These are phyloP conservation scores for Baronia brevicornis DNA, from an alignment of 2,888 invertebrate species.

Conservation along the genomic window DNA sequence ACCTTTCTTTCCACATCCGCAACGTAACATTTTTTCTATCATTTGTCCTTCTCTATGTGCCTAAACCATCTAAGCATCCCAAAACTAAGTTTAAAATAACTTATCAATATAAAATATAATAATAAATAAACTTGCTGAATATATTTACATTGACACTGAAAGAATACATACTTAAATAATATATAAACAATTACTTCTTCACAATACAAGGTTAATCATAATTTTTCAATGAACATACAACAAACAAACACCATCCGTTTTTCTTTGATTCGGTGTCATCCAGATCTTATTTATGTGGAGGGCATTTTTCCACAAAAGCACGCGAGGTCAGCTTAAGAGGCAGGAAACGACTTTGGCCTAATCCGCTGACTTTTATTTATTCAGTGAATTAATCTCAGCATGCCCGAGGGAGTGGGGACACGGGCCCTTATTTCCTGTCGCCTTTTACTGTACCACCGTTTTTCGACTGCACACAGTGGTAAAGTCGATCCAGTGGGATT, in stretches of 20 bases:
- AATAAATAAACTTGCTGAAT: too few species aligned
- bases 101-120: too few species aligned
- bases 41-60: too few species aligned
- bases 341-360: slow-evolving; percentile 72
- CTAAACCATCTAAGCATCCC: too few species aligned
- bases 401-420: slow-evolving; percentile 49
- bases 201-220: too few species aligned
- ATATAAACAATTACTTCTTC: too few species aligned
- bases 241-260: slow-evolving; percentile 31
- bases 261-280: slow-evolving; percentile 58
- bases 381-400: slow-evolving; percentile 73
- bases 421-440: slow-evolving; percentile 60
- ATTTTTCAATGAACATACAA: slow-evolving; percentile 19
- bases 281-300: slow-evolving; percentile 63
- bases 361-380: slow-evolving; percentile 77
- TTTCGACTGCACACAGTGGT: slow-evolving; percentile 52
- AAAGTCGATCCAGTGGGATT: slow-evolving; percentile 36
- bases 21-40: too few species aligned
- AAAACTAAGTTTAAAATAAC: too few species aligned
- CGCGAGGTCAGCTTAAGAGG: slow-evolving; percentile 73
- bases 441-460: slow-evolving; percentile 41
- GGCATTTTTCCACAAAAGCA: slow-evolving; percentile 71
- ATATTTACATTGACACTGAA: too few species aligned
- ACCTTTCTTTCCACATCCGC: too few species aligned
- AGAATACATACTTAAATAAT: too few species aligned